phyloP scores from a whole-genome alignment of 1,140 invertebrate genomes.

The Triops longicaudatus region DNA sequence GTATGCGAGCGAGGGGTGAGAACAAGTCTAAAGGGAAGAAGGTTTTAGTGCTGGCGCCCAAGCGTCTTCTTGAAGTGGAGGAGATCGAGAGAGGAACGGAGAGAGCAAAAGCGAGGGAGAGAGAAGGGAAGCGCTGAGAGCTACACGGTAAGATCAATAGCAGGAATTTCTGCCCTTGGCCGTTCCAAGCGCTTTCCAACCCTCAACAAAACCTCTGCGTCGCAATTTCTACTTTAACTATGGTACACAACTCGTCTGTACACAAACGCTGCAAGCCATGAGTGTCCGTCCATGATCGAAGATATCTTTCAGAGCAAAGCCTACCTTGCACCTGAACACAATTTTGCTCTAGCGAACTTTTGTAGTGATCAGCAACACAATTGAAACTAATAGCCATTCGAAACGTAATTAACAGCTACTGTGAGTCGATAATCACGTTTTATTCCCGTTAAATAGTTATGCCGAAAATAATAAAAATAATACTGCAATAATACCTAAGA shows the following conservation, averaged over 20 bases:
- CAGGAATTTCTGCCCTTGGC: constrained; percentile 7
- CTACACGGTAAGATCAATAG: constrained; percentile 8
- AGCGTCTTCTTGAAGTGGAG: not conserved
- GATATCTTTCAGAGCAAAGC: too few species aligned
- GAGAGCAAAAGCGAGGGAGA: not conserved
- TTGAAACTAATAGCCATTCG: too few species aligned
- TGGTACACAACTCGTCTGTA: not conserved
- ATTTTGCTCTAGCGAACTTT: too few species aligned
- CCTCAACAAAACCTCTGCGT: not conserved
- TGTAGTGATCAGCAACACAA: too few species aligned
- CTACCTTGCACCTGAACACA: too few species aligned
- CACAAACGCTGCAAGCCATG: not conserved
- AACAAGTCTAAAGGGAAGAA: not conserved
- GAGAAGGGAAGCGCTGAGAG: not conserved
- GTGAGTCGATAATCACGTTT: too few species aligned
- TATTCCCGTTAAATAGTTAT: too few species aligned
- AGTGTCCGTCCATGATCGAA: not conserved
- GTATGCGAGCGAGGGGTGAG: not conserved
- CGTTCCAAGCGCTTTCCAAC: not conserved
- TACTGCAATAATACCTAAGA: too few species aligned
- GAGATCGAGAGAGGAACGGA: not conserved
- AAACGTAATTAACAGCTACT: too few species aligned
- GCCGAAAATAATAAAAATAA: too few species aligned
- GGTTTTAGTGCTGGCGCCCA: constrained; percentile 9
- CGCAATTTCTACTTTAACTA: not conserved